These are phyloP conservation scores for Andrena chrysosceles DNA, from an alignment of 2,888 invertebrate genomes.

Conservation along the genomic window DNA sequence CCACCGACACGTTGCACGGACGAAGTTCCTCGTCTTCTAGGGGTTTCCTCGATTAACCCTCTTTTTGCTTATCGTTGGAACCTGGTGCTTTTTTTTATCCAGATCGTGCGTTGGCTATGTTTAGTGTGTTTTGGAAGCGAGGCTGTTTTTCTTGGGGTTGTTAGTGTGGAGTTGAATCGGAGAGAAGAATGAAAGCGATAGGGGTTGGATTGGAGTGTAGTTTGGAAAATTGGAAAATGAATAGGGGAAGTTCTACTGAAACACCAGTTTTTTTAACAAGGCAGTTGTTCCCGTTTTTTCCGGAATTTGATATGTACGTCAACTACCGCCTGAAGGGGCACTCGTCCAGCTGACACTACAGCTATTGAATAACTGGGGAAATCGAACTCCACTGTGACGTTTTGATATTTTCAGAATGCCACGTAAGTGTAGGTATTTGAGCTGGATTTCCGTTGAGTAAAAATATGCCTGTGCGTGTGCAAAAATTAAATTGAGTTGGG, in stretches of 20 bases:
- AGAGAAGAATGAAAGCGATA: too few relatives aligned
- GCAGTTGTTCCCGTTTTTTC: slow-evolving; percentile 24
- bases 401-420: slow-evolving; percentile 18
- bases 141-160: too few relatives aligned
- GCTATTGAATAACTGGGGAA: slow-evolving; percentile 27
- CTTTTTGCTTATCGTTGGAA: background rate
- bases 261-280: background rate
- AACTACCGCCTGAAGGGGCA: slow-evolving; percentile 24
- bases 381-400: slow-evolving; percentile 4
- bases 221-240: slow-evolving; percentile 13
- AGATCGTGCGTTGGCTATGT: too few relatives aligned
- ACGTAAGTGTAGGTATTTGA: background rate
- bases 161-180: too few relatives aligned
- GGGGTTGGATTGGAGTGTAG: too few relatives aligned
- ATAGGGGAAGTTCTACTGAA: slow-evolving; percentile 1
- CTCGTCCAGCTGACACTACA: slow-evolving; percentile 30
- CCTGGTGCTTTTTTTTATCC: too few relatives aligned
- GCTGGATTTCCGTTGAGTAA: background rate
- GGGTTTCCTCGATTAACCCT: background rate
- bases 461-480: background rate
- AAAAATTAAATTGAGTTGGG: too few relatives aligned
- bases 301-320: slow-evolving; percentile 22
- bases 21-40: slow-evolving; percentile 7
- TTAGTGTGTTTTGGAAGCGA: too few relatives aligned
- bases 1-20: slow-evolving; percentile 4